Conservation (phyloP, 2,888 invertebrate genomes). For the Apodemia mormo region DNA sequence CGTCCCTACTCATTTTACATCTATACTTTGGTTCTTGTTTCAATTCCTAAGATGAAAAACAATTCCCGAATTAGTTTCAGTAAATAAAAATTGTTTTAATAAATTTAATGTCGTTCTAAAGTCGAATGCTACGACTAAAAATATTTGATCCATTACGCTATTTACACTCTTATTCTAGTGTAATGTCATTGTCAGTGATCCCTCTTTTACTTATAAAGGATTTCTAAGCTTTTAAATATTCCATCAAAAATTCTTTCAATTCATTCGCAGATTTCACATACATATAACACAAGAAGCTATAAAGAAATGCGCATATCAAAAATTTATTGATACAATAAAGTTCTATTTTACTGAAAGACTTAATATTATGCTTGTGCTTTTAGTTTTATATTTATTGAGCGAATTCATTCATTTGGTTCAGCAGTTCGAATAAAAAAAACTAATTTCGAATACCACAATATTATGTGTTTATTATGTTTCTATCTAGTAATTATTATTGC, state of each 20-base stretch:
- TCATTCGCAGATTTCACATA: slow-evolving; percentile 7
- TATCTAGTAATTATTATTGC: too few species aligned
- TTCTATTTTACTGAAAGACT: neutral
- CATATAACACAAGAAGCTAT: slow-evolving; percentile 2
- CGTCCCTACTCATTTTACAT: slow-evolving; percentile 35
- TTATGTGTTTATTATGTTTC: too few species aligned
- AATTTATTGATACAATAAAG: slow-evolving; percentile 6
- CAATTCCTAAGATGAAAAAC: slow-evolving; percentile 69
- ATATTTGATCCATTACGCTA: slow-evolving; percentile 62
- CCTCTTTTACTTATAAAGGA: slow-evolving; percentile 67
- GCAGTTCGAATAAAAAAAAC: neutral
- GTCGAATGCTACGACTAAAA: slow-evolving; percentile 46
- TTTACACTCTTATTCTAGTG: slow-evolving; percentile 60
- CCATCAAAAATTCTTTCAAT: slow-evolving; percentile 13
- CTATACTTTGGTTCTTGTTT: slow-evolving; percentile 67
- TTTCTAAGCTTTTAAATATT: slow-evolving; percentile 28
- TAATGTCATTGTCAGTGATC: slow-evolving; percentile 64
- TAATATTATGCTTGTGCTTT: neutral
- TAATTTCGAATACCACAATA: too few species aligned
- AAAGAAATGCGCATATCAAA: slow-evolving; percentile 21
- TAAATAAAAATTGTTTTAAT: slow-evolving; percentile 7
- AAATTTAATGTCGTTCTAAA: slow-evolving; percentile 23
- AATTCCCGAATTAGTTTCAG: slow-evolving; percentile 55
- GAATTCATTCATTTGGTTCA: neutral
- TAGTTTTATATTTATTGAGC: neutral